Percentiles rank a stretch among this genome's conserved stretches.
Conservation (phyloP, 1,140 invertebrate species). For the Trichoplusia ni region DNA sequence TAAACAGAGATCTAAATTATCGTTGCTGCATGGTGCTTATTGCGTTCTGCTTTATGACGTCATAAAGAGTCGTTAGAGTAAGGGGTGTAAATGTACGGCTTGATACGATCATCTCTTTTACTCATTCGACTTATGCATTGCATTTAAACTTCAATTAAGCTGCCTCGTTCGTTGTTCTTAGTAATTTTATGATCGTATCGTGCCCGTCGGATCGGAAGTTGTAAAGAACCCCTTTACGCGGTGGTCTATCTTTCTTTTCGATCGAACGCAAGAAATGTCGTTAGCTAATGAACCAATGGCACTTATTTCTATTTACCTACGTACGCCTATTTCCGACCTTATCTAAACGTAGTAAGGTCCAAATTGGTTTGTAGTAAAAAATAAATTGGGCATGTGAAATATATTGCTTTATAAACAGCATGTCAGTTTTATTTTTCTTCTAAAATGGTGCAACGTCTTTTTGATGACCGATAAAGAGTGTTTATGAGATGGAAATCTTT, state of each 20-base stretch:
- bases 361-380: not conserved
- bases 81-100: too few relatives aligned
- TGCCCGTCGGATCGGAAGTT: conserved; percentile 19
- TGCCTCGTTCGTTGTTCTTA: not conserved
- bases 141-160: too few relatives aligned
- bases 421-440: conserved; percentile 37
- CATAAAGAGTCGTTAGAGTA: too few relatives aligned
- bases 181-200: conserved; percentile 24
- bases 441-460: conserved; percentile 36
- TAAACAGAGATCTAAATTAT: too few relatives aligned
- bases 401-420: conserved; percentile 34
- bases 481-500: conserved; percentile 26
- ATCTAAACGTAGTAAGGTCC: not conserved
- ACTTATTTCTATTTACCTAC: conserved; percentile 11
- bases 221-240: conserved; percentile 6
- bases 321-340: conserved; percentile 3
- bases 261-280: conserved; percentile 35
- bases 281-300: conserved; percentile 31
- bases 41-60: too few relatives aligned
- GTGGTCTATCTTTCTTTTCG: conserved; percentile 30
- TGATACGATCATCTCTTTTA: too few relatives aligned
- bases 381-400: conserved; percentile 21
- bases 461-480: conserved; percentile 29
- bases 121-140: too few relatives aligned
- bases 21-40: too few relatives aligned